A percentile compares a stretch with the other conserved stretches of the same genome.
These are phyloP conservation scores for Stenchaetothrips biformis DNA, from an alignment of 2,888 invertebrate genomes.

Conservation along the genomic window DNA sequence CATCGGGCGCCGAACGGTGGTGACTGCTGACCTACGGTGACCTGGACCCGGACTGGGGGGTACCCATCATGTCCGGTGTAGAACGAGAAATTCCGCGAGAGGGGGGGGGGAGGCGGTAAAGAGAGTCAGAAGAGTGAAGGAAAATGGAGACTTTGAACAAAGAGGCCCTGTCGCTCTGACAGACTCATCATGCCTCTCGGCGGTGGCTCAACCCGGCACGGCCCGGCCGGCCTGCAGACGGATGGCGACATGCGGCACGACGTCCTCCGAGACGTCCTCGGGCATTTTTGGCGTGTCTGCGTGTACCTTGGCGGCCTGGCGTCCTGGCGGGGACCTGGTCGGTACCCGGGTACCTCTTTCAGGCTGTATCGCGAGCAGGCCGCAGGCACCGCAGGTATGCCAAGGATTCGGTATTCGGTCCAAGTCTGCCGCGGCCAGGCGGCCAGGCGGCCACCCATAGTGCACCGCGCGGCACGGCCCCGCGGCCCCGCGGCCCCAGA, in stretches of 20 bases:
- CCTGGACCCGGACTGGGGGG: too few relatives aligned
- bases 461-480: neutral
- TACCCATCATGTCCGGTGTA: too few relatives aligned
- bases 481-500: neutral
- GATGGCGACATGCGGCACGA: too few relatives aligned
- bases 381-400: neutral
- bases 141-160: too few relatives aligned
- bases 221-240: neutral
- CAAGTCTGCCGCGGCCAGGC: neutral
- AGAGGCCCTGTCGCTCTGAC: too few relatives aligned
- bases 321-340: neutral
- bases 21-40: too few relatives aligned
- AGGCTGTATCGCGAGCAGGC: neutral
- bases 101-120: too few relatives aligned
- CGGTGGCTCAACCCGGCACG: neutral
- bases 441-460: conserved; percentile 4
- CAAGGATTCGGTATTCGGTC: neutral
- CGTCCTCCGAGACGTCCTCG: neutral
- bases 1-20: too few relatives aligned
- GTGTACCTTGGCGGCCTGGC: neutral
- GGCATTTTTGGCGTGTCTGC: conserved; percentile 17
- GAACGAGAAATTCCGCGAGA: too few relatives aligned
- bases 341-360: neutral
- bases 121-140: too few relatives aligned
- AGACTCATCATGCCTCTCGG: too few relatives aligned